These are phyloP conservation scores for Podarcis raffonei DNA, from an alignment of 2,113 vertebrate genomes.

Conservation along the genomic window DNA sequence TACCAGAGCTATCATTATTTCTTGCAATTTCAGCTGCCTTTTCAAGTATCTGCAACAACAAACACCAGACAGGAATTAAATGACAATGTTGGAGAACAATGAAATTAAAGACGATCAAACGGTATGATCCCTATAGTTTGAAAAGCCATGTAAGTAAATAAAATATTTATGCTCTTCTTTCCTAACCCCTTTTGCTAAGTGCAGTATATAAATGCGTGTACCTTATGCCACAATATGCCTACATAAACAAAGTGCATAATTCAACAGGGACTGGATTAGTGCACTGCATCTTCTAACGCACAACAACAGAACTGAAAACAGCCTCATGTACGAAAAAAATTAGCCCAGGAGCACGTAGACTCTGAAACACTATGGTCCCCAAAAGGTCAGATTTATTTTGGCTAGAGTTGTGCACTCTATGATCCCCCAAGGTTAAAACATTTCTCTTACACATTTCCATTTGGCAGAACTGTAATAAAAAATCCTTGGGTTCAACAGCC, in stretches of 20 bases:
- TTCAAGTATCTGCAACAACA: constrained; percentile 89
- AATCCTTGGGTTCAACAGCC: neutral
- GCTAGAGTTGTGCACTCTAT: neutral
- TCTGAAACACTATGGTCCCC: neutral
- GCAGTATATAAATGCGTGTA: neutral
- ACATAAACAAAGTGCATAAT: neutral
- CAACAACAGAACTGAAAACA: neutral
- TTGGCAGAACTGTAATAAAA: neutral
- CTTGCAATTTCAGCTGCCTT: constrained; percentile 93
- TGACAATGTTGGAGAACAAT: neutral
- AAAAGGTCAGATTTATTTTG: neutral
- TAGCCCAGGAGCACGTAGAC: neutral
- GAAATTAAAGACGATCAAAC: neutral
- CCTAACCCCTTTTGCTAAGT: no score
- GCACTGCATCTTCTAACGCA: neutral
- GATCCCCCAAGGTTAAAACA: neutral
- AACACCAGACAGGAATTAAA: constrained; percentile 6
- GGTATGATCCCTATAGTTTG: neutral
- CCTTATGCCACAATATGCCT: neutral
- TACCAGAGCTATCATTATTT: constrained; percentile 82
- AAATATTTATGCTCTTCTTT: neutral
- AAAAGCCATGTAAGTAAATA: neutral
- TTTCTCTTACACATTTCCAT: neutral
- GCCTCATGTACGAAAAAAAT: neutral
- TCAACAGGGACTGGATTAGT: neutral